Conservation (phyloP, 2,113 vertebrate species). For the Xyliphius kryptos region DNA sequence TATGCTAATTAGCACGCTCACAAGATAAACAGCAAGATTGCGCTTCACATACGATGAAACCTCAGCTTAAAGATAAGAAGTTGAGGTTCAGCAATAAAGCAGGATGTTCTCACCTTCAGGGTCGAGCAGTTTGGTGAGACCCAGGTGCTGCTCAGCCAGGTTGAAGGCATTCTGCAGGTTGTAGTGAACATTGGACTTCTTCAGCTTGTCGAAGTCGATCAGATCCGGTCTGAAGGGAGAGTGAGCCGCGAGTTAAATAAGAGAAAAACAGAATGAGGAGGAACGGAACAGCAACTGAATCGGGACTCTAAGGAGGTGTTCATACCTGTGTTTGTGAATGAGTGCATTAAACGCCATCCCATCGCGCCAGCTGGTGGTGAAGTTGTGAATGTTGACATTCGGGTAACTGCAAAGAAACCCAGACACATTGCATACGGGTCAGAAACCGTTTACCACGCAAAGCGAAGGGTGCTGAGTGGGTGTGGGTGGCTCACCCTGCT, state of each 20-base stretch:
- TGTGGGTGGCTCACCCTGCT: constrained; percentile 76
- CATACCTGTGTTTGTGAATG: constrained; percentile 94
- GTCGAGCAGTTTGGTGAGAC: too few species aligned
- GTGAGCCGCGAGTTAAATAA: too few species aligned
- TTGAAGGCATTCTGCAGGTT: too few species aligned
- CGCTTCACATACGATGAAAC: too few species aligned
- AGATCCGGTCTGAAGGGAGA: constrained; percentile 77
- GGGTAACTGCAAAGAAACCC: constrained; percentile 71
- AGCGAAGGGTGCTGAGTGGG: not conserved
- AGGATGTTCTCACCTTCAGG: constrained; percentile 75
- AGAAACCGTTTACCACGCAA: not conserved
- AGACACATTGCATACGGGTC: constrained; percentile 8
- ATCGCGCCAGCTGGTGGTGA: constrained; percentile 93
- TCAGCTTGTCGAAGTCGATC: constrained; percentile 96
- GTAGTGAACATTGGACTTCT: constrained; percentile 96
- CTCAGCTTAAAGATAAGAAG: too few species aligned
- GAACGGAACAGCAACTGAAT: not conserved
- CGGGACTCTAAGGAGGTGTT: not conserved
- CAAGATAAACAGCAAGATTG: too few species aligned
- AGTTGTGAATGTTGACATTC: constrained; percentile 97
- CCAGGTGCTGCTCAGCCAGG: too few species aligned
- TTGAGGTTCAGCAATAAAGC: too few species aligned
- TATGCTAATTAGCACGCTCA: too few species aligned
- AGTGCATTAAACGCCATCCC: constrained; percentile 98
- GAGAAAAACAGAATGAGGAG: not conserved